Conservation (phyloP, 2,888 invertebrate species). For the Cenopis cana region DNA sequence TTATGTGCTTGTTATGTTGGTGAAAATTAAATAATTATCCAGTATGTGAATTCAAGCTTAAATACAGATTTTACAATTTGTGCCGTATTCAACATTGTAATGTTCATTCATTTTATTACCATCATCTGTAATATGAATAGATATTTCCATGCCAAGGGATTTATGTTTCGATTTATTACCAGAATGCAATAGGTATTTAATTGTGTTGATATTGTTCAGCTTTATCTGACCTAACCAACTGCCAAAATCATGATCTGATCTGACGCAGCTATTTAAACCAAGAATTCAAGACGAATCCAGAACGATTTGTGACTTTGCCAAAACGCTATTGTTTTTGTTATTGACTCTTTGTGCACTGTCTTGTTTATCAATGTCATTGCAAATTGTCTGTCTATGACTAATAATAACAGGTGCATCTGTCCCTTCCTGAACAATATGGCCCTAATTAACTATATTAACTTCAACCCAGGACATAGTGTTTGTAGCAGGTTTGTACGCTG, state of each 20-base stretch:
- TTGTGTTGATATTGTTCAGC: conserved; percentile 35
- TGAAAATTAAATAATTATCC: neutral
- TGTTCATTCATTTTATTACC: conserved; percentile 16
- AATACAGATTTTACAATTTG: neutral
- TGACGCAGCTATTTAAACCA: conserved; percentile 35
- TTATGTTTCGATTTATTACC: conserved; percentile 22
- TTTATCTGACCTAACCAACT: conserved; percentile 55
- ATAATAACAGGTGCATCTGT: conserved; percentile 31
- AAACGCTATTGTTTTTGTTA: conserved; percentile 40
- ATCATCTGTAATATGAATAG: neutral
- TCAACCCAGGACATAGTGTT: neutral
- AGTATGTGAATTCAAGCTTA: neutral
- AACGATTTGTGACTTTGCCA: conserved; percentile 38
- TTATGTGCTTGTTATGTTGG: neutral
- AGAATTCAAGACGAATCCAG: conserved; percentile 30
- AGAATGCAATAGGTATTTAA: conserved; percentile 21
- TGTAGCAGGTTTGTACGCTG: neutral
- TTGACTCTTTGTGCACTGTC: conserved; percentile 34
- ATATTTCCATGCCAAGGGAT: conserved; percentile 21
- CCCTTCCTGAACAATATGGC: conserved; percentile 26
- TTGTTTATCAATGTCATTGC: conserved; percentile 41
- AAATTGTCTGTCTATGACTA: conserved; percentile 33
- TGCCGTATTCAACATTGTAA: neutral
- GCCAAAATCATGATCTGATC: conserved; percentile 55
- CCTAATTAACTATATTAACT: conserved; percentile 4